Conservation (phyloP, 1,140 invertebrate species). For the Drosophila sturtevanti region DNA sequence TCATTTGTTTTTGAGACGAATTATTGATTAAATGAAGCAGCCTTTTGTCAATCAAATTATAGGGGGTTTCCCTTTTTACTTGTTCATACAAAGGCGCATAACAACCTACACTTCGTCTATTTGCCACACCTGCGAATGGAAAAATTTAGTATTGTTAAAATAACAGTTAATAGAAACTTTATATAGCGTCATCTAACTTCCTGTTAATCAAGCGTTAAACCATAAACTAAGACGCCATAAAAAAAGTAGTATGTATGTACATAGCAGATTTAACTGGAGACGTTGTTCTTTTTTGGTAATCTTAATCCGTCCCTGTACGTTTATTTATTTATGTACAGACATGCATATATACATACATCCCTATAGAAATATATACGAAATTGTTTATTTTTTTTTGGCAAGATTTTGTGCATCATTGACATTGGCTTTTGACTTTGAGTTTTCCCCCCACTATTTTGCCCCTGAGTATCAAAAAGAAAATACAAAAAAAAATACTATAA, state of each 20-base stretch:
- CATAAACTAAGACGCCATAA: not conserved
- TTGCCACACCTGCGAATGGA: not conserved
- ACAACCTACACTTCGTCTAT: no score
- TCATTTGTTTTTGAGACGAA: no score
- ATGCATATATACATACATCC: conserved; percentile 17
- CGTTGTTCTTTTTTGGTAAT: not conserved
- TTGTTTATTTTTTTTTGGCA: conserved; percentile 59
- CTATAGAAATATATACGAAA: not conserved
- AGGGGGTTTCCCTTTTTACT: no score
- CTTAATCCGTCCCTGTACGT: not conserved
- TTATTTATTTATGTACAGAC: not conserved
- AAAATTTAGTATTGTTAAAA: not conserved
- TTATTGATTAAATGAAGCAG: no score
- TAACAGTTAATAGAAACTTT: not conserved
- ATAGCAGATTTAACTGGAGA: not conserved
- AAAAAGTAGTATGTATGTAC: not conserved
- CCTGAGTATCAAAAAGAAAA: conserved; percentile 2
- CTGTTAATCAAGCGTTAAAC: not conserved
- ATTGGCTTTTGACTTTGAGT: conserved; percentile 75
- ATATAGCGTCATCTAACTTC: no score
- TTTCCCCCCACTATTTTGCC: conserved; percentile 29
- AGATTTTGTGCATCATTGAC: conserved; percentile 71
- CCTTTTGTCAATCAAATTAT: no score
- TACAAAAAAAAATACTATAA: not conserved
- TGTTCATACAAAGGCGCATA: no score